These are phyloP conservation scores for Clytia hemisphaerica DNA, from an alignment of 30 jellyfish, hydroid and myxozoan species.

Conservation along the genomic window DNA sequence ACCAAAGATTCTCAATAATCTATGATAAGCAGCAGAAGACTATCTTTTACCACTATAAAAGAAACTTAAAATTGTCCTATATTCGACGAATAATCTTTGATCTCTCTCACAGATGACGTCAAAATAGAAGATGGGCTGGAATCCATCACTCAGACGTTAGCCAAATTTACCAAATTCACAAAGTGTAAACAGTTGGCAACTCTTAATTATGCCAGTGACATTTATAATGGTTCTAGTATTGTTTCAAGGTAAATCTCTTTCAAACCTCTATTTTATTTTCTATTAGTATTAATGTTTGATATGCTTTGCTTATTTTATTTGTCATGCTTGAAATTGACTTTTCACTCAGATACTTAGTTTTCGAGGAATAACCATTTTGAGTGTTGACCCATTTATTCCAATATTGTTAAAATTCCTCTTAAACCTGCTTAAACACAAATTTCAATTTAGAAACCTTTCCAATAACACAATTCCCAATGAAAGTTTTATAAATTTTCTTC, in stretches of 20 bases:
- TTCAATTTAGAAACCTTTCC: too few species aligned
- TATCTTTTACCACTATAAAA: not conserved
- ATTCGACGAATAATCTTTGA: not conserved
- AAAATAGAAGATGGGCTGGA: slow-evolving; percentile 52
- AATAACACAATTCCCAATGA: not conserved
- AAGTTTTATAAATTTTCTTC: not conserved
- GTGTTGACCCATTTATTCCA: not conserved
- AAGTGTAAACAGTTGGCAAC: slow-evolving; percentile 91
- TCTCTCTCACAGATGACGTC: slow-evolving; percentile 25
- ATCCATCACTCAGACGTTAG: slow-evolving; percentile 64
- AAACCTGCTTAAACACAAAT: not conserved
- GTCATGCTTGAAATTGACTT: too few species aligned
- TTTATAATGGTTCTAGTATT: slow-evolving; percentile 95
- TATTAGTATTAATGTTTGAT: not conserved
- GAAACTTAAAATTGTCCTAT: not conserved
- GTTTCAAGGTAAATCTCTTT: slow-evolving; percentile 72
- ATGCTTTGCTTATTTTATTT: too few species aligned
- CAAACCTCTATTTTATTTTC: not conserved
- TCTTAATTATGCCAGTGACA: slow-evolving; percentile 92
- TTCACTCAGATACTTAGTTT: too few species aligned
- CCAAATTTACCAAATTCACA: slow-evolving; percentile 86
- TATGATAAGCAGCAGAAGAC: too few species aligned
- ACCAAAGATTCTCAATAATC: not conserved
- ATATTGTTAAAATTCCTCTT: not conserved
- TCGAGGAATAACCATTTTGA: too few species aligned